Evolutionary conservation across 2,888 invertebrate genomes (phyloP).

Genomic region (Apamea monoglypha): DNA sequence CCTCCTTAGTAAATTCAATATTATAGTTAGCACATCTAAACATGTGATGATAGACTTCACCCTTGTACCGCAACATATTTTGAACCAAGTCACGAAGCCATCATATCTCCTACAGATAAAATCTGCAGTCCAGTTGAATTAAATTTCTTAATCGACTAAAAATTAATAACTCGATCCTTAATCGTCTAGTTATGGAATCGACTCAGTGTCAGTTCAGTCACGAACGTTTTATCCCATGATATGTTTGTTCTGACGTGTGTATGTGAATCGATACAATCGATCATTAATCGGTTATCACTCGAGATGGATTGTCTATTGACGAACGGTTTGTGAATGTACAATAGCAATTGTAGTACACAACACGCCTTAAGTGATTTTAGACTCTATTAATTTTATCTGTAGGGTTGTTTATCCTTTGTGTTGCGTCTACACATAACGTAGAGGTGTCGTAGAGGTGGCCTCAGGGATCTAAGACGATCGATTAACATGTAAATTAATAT

Average conservation of each 20-base stretch:
- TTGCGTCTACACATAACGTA: not conserved
- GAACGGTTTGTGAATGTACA: slow-evolving; percentile 65
- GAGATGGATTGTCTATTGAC: slow-evolving; percentile 74
- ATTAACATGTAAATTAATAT: slow-evolving; percentile 81
- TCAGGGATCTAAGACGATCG: slow-evolving; percentile 70
- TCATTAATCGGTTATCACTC: slow-evolving; percentile 73
- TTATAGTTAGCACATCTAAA: slow-evolving; percentile 22
- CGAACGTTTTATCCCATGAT: slow-evolving; percentile 69
- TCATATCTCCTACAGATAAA: slow-evolving; percentile 40
- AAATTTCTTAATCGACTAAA: slow-evolving; percentile 63
- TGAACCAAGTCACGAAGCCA: slow-evolving; percentile 54
- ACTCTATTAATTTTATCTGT: slow-evolving; percentile 38
- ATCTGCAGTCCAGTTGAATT: slow-evolving; percentile 50
- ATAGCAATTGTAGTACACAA: slow-evolving; percentile 38
- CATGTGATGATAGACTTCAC: slow-evolving; percentile 13
- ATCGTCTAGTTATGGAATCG: slow-evolving; percentile 62
- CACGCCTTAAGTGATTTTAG: slow-evolving; percentile 51
- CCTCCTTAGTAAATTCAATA: not conserved
- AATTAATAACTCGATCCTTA: slow-evolving; percentile 62
- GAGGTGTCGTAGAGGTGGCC: slow-evolving; percentile 57
- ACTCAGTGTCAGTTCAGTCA: slow-evolving; percentile 78
- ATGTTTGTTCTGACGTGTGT: slow-evolving; percentile 59
- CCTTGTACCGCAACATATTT: slow-evolving; percentile 31
- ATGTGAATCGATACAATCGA: slow-evolving; percentile 73
- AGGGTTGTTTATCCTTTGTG: slow-evolving; percentile 34